These are phyloP conservation scores for Whitmania pigra DNA, from an alignment of 1,140 invertebrate genomes.

Conservation along the genomic window DNA sequence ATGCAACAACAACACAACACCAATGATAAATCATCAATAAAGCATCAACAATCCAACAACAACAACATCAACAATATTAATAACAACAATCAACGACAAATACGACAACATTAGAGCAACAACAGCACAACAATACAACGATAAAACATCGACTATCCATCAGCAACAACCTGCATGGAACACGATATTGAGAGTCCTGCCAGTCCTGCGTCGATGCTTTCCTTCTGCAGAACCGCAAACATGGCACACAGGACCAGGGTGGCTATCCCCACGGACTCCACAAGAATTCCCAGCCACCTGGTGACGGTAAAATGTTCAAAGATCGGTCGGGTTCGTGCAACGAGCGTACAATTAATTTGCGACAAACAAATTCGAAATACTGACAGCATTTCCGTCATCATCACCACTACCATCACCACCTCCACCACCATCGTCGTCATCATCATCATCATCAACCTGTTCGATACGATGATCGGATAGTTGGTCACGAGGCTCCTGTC, in stretches of 20 bases:
- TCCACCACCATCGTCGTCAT: constrained; percentile 15
- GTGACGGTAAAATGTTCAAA: too few species aligned
- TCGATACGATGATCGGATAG: constrained; percentile 31
- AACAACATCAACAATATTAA: too few species aligned
- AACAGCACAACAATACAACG: too few species aligned
- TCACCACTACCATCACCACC: constrained; percentile 9
- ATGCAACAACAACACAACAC: too few species aligned
- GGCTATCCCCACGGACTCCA: background rate
- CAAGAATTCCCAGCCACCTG: background rate
- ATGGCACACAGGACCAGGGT: background rate
- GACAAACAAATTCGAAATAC: background rate
- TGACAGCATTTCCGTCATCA: background rate
- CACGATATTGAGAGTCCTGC: constrained; percentile 90
- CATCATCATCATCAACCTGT: constrained; percentile 22
- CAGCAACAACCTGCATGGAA: too few species aligned
- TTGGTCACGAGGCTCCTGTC: constrained; percentile 39
- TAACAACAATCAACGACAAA: too few species aligned
- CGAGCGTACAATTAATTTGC: too few species aligned
- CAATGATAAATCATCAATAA: too few species aligned
- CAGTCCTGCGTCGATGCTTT: constrained; percentile 47
- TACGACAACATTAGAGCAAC: too few species aligned
- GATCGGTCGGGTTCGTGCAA: too few species aligned
- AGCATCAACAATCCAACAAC: too few species aligned
- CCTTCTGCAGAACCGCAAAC: constrained; percentile 16
- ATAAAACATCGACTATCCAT: too few species aligned